These are phyloP conservation scores for Syngnathus floridae DNA, from an alignment of 2,113 vertebrate genomes.

Conservation along the genomic window DNA sequence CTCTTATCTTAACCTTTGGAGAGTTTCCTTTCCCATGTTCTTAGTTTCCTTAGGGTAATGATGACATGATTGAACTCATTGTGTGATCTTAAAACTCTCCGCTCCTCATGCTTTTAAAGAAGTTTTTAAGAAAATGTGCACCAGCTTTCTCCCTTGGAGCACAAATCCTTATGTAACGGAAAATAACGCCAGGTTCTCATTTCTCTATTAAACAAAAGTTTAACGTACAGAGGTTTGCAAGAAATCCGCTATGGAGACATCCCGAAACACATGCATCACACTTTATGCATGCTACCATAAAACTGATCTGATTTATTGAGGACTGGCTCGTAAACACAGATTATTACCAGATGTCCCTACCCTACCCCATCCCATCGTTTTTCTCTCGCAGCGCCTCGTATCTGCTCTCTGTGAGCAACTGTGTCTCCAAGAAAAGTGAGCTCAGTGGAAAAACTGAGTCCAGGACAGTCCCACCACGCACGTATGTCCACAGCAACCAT, in stretches of 20 bases:
- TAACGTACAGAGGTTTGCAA: conserved; percentile 15
- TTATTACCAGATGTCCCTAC: conserved; percentile 65
- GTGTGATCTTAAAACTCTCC: conserved; percentile 1
- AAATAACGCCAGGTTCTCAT: conserved; percentile 5
- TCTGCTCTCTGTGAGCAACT: conserved; percentile 19
- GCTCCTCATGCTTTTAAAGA: conserved; percentile 10
- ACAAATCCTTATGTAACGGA: neutral
- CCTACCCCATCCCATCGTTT: neutral
- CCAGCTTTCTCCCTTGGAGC: neutral
- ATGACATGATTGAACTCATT: conserved; percentile 8
- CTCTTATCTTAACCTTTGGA: neutral
- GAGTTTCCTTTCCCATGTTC: neutral
- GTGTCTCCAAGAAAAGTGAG: conserved; percentile 51
- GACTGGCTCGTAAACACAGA: conserved; percentile 62
- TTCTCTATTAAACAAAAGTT: conserved; percentile 9
- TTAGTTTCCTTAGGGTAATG: neutral
- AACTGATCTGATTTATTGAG: conserved; percentile 56
- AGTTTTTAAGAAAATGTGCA: neutral
- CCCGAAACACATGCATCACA: conserved; percentile 18
- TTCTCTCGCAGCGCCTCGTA: neutral
- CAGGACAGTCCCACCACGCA: conserved; percentile 29
- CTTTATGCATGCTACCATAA: conserved; percentile 40
- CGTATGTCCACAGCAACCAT: conserved; percentile 27
- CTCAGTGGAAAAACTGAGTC: conserved; percentile 71
- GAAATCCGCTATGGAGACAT: conserved; percentile 26